Conservation (phyloP, 2,888 invertebrate species). For the Eilema caniola region DNA sequence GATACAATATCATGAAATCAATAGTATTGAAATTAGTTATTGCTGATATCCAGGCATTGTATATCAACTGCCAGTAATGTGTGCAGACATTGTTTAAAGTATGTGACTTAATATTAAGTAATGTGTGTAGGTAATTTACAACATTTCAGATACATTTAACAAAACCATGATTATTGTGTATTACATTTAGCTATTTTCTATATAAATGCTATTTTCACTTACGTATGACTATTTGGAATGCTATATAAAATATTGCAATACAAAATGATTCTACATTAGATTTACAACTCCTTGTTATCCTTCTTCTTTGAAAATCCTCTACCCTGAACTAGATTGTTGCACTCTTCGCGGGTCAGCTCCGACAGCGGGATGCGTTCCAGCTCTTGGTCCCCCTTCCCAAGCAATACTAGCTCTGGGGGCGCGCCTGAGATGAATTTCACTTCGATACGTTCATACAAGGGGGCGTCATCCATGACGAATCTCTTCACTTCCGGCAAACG, state of each 20-base stretch:
- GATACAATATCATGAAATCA: slow-evolving; percentile 5
- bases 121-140: slow-evolving; percentile 13
- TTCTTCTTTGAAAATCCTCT: slow-evolving; percentile 87
- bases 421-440: slow-evolving; percentile 90
- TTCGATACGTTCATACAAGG: slow-evolving; percentile 86
- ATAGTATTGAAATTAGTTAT: slow-evolving; percentile 15
- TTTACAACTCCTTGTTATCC: slow-evolving; percentile 66
- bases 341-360: slow-evolving; percentile 87
- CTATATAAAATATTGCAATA: slow-evolving; percentile 29
- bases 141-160: slow-evolving; percentile 4
- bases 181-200: slow-evolving; percentile 10
- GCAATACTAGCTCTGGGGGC: slow-evolving; percentile 88
- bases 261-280: background rate
- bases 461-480: slow-evolving; percentile 90
- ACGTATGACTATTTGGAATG: slow-evolving; percentile 37
- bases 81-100: background rate
- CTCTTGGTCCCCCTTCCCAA: slow-evolving; percentile 86
- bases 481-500: slow-evolving; percentile 89
- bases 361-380: slow-evolving; percentile 88
- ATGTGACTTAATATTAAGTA: too few species aligned
- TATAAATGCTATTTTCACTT: slow-evolving; percentile 29
- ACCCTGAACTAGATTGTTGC: slow-evolving; percentile 88
- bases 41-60: slow-evolving; percentile 30
- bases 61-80: slow-evolving; percentile 31
- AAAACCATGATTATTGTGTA: background rate